These are phyloP conservation scores for Malurus cyaneus DNA, from an alignment of 2,113 vertebrate species.

Conservation along the genomic window DNA sequence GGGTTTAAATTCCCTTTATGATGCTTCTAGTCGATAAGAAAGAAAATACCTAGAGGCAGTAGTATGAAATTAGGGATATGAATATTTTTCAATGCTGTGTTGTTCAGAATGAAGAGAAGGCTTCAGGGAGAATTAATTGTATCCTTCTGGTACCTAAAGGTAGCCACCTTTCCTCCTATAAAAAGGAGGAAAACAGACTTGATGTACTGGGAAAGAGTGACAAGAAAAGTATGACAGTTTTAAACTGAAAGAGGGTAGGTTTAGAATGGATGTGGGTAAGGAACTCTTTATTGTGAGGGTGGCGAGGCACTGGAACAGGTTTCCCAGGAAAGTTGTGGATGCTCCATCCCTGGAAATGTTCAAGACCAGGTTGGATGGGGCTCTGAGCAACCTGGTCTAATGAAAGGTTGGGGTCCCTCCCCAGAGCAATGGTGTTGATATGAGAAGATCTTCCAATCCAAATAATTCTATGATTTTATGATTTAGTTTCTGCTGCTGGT, in stretches of 20 bases:
- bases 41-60: background rate
- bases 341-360: background rate
- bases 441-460: background rate
- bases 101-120: background rate
- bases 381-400: background rate
- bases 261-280: background rate
- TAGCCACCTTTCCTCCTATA: no score
- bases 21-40: background rate
- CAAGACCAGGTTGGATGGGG: background rate
- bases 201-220: background rate
- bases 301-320: background rate
- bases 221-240: background rate
- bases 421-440: background rate
- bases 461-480: background rate
- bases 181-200: background rate
- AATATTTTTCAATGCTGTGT: background rate
- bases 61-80: background rate
- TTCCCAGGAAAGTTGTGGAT: background rate
- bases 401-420: background rate
- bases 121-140: background rate
- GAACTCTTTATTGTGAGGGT: background rate
- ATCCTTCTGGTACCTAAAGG: background rate
- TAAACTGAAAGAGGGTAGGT: background rate
- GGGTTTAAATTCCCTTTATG: background rate
- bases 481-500: background rate